Conservation (phyloP, 1,140 invertebrate genomes). For the Heliconius himera region DNA sequence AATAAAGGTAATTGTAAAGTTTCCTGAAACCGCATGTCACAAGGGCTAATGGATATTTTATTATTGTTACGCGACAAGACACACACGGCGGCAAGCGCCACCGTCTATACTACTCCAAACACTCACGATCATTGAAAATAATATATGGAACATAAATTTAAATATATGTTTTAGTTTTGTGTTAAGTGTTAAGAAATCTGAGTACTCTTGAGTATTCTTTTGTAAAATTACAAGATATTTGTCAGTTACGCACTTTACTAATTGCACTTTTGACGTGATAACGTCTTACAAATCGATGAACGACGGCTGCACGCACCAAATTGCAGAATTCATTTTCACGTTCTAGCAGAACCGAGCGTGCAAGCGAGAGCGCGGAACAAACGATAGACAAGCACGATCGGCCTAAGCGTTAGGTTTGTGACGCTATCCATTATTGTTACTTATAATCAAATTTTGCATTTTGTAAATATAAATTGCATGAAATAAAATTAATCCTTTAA, state of each 20-base stretch:
- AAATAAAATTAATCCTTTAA: no score
- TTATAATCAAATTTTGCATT: no score
- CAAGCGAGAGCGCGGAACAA: no score
- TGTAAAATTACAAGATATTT: background rate
- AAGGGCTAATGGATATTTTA: conserved; percentile 79
- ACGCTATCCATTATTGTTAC: no score
- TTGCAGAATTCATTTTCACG: no score
- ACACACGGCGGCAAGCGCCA: conserved; percentile 75
- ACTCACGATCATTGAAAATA: background rate
- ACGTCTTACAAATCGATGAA: no score
- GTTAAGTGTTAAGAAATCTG: background rate
- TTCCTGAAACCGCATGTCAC: conserved; percentile 37
- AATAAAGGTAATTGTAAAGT: conserved; percentile 41
- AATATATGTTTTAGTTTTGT: background rate
- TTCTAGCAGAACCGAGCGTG: no score
- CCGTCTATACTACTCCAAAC: conserved; percentile 22
- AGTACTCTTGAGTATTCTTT: background rate
- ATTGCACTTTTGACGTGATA: no score
- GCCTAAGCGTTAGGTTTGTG: no score
- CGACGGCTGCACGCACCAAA: no score
- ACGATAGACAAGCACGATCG: no score
- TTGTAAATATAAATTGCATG: no score
- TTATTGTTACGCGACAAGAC: conserved; percentile 77
- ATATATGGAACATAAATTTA: background rate
- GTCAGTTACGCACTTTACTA: background rate